phyloP scores from a whole-genome alignment of 2,113 vertebrate genomes.

The Chloropsis hardwickii region DNA sequence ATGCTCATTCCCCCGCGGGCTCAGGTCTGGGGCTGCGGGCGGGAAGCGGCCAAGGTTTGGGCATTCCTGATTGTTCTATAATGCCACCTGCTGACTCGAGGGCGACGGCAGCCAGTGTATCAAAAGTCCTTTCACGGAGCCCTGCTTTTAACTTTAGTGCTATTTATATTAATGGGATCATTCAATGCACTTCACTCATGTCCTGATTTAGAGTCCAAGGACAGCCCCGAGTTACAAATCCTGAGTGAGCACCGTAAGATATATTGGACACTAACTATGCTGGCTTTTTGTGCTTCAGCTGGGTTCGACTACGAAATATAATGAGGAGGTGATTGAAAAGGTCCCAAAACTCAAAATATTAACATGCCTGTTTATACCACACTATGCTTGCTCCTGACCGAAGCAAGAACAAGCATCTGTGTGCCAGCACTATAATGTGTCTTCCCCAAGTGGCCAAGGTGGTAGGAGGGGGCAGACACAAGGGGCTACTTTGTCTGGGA shows the following conservation, averaged over 20 bases:
- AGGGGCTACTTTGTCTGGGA: background rate
- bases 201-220: slow-evolving; percentile 48
- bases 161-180: slow-evolving; percentile 61
- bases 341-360: background rate
- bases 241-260: background rate
- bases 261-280: background rate
- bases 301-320: background rate
- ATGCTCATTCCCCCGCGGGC: slow-evolving; percentile 30
- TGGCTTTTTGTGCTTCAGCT: background rate
- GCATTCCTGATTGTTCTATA: slow-evolving; percentile 40
- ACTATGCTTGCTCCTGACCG: background rate
- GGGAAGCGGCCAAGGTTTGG: background rate
- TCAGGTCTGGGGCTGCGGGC: slow-evolving; percentile 5
- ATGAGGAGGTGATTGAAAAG: background rate
- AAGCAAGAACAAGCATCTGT: background rate
- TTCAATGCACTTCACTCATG: slow-evolving; percentile 9
- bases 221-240: slow-evolving; percentile 25
- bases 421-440: background rate
- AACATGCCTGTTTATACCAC: background rate
- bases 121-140: slow-evolving; percentile 42
- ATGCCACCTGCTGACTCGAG: slow-evolving; percentile 63
- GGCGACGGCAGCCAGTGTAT: slow-evolving; percentile 8
- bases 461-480: background rate
- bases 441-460: background rate
- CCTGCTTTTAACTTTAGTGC: slow-evolving; percentile 42